These are phyloP conservation scores for Benthosema pterotum DNA, from an alignment of 2,797 vertebrate species.

Conservation along the genomic window DNA sequence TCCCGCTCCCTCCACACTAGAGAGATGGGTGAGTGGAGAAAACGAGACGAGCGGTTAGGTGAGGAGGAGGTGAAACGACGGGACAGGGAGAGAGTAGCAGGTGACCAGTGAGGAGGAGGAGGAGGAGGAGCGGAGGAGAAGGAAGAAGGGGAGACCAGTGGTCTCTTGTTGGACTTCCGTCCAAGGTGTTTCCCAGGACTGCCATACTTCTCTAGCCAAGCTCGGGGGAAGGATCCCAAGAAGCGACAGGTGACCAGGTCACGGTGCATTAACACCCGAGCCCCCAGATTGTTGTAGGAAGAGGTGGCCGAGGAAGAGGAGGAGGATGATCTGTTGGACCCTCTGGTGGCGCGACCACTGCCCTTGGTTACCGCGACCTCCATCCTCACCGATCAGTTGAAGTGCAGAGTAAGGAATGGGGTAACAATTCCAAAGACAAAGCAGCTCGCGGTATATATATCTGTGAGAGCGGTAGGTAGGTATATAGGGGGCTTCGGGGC, in stretches of 20 bases:
- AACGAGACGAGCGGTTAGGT: not conserved
- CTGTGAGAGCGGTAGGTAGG: not conserved
- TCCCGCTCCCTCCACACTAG: slow-evolving; percentile 76
- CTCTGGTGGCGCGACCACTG: not conserved
- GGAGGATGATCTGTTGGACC: slow-evolving; percentile 17
- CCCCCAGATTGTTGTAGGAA: slow-evolving; percentile 30
- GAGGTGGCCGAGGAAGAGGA: slow-evolving; percentile 16
- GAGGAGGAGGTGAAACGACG: slow-evolving; percentile 41
- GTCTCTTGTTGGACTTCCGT: slow-evolving; percentile 18
- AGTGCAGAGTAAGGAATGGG: slow-evolving; percentile 2
- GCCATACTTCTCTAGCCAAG: slow-evolving; percentile 67
- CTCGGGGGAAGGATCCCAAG: slow-evolving; percentile 73
- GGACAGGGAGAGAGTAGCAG: slow-evolving; percentile 37
- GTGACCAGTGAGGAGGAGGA: slow-evolving; percentile 21
- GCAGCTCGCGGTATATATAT: too few species aligned
- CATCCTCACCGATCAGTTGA: slow-evolving; percentile 44
- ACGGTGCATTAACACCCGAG: slow-evolving; percentile 75
- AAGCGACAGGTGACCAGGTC: slow-evolving; percentile 84
- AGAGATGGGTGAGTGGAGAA: slow-evolving; percentile 44
- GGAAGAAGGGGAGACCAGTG: not conserved
- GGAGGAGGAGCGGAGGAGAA: slow-evolving; percentile 38
- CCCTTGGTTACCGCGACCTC: slow-evolving; percentile 37
- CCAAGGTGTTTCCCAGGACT: not conserved
- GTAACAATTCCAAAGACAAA: not conserved
- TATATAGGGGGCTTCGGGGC: too few species aligned